A percentile compares a stretch with the other conserved stretches of the same genome.
Evolutionary conservation across 2,797 vertebrate genomes (phyloP).

Genomic region (Apodemus agrarius): DNA sequence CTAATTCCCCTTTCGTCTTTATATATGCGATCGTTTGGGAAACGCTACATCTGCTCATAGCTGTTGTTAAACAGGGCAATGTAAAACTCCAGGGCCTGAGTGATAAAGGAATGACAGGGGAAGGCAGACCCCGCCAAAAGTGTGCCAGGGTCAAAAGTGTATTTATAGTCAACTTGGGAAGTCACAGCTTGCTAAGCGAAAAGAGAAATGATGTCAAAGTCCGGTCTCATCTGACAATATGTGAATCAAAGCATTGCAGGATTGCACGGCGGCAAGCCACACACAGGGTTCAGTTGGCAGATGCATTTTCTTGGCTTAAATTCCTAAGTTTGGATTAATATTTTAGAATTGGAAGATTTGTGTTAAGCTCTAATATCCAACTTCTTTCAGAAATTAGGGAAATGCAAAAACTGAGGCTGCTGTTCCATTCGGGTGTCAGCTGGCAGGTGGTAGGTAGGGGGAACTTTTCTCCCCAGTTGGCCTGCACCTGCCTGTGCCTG

Average conservation of each 20-base stretch:
- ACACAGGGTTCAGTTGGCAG: background rate
- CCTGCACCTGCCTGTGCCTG: background rate
- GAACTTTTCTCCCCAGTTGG: background rate
- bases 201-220: background rate
- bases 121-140: background rate
- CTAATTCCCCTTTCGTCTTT: background rate
- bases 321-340: slow-evolving; percentile 9
- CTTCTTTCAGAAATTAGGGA: slow-evolving; percentile 14
- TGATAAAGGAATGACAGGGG: background rate
- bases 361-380: background rate
- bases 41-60: slow-evolving; percentile 11
- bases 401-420: background rate
- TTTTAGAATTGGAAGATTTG: slow-evolving; percentile 28
- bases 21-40: slow-evolving; percentile 17
- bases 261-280: background rate
- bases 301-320: background rate
- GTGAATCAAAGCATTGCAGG: background rate
- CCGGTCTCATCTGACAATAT: background rate
- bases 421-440: background rate
- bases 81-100: background rate
- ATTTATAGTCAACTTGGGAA: slow-evolving; percentile 20
- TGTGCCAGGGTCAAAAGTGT: slow-evolving; percentile 32
- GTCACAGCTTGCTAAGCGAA: slow-evolving; percentile 17
- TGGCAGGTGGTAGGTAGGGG: background rate
- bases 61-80: background rate